A percentile compares a stretch with the other conserved stretches of the same genome.
These are phyloP conservation scores for Meloidogyne chitwoodi DNA, from an alignment of 1,140 invertebrate species.

Conservation along the genomic window DNA sequence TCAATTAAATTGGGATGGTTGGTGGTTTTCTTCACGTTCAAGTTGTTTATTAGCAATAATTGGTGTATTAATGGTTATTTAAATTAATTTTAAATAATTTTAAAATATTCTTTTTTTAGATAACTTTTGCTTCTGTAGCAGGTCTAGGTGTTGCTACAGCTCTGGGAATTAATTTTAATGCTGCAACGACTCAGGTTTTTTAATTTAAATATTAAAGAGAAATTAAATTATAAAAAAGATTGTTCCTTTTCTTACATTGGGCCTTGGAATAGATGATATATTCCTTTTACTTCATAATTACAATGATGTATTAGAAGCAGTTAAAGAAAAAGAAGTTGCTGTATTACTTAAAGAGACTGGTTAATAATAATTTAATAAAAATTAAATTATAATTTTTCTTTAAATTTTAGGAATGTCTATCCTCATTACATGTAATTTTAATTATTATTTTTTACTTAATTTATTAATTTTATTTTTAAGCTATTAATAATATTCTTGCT, in stretches of 20 bases:
- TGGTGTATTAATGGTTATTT: conserved; percentile 67
- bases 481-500: conserved; percentile 77
- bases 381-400: conserved; percentile 40
- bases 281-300: conserved; percentile 85
- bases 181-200: conserved; percentile 83
- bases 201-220: no score
- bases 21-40: conserved; percentile 76
- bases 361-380: background rate
- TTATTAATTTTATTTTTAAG: conserved; percentile 62
- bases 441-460: conserved; percentile 60
- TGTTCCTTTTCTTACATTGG: conserved; percentile 84
- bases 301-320: conserved; percentile 65
- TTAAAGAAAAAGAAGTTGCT: conserved; percentile 60
- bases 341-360: conserved; percentile 59
- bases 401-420: conserved; percentile 3
- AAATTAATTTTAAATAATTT: background rate
- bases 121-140: conserved; percentile 75
- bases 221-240: conserved; percentile 63
- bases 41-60: conserved; percentile 78
- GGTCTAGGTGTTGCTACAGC: conserved; percentile 88
- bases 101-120: conserved; percentile 41
- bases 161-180: conserved; percentile 90
- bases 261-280: conserved; percentile 86
- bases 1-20: conserved; percentile 67
- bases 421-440: conserved; percentile 8